Evolutionary conservation across 1,140 invertebrate genomes (phyloP).

Genomic region (Calliopsis andreniformis): DNA sequence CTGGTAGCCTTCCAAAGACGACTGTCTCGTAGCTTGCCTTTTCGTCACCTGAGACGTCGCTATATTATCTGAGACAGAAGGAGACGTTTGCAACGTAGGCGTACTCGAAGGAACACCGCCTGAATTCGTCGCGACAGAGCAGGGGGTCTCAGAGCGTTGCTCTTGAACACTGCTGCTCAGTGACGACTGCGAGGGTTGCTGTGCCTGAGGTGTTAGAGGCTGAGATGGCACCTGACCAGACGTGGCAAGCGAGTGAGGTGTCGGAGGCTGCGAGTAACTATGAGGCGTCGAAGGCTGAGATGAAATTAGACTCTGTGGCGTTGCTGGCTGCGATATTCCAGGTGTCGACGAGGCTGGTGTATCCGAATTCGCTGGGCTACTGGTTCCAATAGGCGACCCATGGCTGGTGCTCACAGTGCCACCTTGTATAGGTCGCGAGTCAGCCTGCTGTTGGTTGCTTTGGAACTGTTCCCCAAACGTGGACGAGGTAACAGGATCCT

Average conservation of each 20-base stretch:
- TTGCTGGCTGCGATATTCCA: constrained; percentile 75
- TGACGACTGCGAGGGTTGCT: constrained; percentile 68
- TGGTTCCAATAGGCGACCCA: constrained; percentile 84
- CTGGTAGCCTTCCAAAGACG: constrained; percentile 74
- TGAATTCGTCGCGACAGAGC: constrained; percentile 62
- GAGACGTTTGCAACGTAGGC: constrained; percentile 67
- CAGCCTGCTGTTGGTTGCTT: constrained; percentile 70
- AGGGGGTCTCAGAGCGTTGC: constrained; percentile 73
- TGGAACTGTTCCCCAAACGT: constrained; percentile 84
- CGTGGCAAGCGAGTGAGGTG: constrained; percentile 70
- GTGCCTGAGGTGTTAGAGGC: constrained; percentile 61
- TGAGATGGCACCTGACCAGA: constrained; percentile 62
- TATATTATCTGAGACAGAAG: constrained; percentile 57
- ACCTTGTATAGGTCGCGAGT: constrained; percentile 87
- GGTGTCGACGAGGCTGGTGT: constrained; percentile 72
- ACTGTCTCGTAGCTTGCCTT: constrained; percentile 65
- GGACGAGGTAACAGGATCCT: constrained; percentile 88
- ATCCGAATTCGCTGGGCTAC: constrained; percentile 77
- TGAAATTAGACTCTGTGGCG: constrained; percentile 76
- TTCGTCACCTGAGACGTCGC: constrained; percentile 51
- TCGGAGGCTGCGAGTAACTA: constrained; percentile 78
- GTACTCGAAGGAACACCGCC: constrained; percentile 66
- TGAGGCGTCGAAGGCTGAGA: constrained; percentile 78
- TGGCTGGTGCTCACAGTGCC: constrained; percentile 89
- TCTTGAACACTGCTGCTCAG: constrained; percentile 49